Conservation (phyloP, 2,113 vertebrate species). For the Pseudorasbora parva region DNA sequence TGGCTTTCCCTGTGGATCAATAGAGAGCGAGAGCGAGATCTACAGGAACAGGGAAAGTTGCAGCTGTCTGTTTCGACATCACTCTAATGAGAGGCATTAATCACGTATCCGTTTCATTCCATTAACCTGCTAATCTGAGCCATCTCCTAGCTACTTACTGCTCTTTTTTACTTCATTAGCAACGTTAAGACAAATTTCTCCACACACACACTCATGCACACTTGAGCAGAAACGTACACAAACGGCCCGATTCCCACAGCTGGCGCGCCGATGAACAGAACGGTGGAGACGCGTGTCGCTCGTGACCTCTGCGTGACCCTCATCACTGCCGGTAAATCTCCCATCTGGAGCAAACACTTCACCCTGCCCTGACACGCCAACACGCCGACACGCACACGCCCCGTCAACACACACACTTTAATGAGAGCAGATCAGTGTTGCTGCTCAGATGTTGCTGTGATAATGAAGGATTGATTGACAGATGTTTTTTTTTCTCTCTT, state of each 20-base stretch:
- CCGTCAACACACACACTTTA: not conserved
- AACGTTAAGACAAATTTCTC: not conserved
- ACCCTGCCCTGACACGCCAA: not conserved
- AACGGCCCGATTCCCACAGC: not conserved
- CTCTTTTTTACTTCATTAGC: not conserved
- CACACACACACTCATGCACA: not conserved
- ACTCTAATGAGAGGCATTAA: conserved; percentile 29
- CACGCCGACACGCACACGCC: not conserved
- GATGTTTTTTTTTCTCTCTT: no score
- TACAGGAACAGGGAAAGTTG: not conserved
- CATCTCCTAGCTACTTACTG: conserved; percentile 12
- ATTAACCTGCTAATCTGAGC: conserved; percentile 25
- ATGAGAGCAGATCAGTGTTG: not conserved
- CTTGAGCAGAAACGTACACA: not conserved
- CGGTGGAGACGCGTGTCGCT: not conserved
- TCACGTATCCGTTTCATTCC: conserved; percentile 25
- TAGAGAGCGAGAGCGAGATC: not conserved
- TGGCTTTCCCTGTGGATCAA: conserved; percentile 21
- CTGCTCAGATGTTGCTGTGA: no score
- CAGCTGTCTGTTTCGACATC: conserved; percentile 10
- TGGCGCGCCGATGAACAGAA: not conserved
- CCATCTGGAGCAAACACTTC: not conserved
- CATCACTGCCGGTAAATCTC: not conserved
- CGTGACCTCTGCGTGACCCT: not conserved
- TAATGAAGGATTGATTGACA: no score